These are phyloP conservation scores for Phasianus colchicus DNA, from an alignment of 2,113 vertebrate genomes.

Conservation along the genomic window DNA sequence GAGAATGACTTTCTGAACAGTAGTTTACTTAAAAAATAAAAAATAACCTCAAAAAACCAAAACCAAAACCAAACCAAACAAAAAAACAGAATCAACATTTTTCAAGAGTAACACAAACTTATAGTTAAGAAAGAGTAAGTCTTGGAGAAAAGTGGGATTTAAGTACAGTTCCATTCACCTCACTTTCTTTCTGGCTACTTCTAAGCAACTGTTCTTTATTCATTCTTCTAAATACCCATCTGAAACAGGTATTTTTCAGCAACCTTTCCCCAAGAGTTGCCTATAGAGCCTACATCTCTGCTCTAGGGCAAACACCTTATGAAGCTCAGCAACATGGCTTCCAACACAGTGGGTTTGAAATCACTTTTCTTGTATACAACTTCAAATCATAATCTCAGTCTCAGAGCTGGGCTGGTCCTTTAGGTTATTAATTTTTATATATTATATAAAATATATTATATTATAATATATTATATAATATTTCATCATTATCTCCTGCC, in stretches of 20 bases:
- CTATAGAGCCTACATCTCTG: background rate
- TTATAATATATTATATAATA: no score
- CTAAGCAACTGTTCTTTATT: background rate
- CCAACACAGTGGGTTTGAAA: no score
- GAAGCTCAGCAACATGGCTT: background rate
- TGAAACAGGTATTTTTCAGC: rapidly evolving
- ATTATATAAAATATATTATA: no score
- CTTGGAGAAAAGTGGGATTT: background rate
- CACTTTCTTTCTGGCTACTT: background rate
- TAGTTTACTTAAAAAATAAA: background rate
- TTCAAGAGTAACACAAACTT: background rate
- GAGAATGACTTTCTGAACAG: background rate
- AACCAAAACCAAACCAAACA: background rate
- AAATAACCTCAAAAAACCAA: no score
- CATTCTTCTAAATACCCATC: background rate
- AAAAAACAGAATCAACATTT: no score
- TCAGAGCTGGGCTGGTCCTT: background rate
- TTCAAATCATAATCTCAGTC: background rate
- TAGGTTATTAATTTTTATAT: background rate
- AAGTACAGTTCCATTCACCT: background rate
- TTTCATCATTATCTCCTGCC: background rate
- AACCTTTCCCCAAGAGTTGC: rapidly evolving
- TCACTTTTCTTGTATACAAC: background rate
- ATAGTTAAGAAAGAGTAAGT: rapidly evolving
- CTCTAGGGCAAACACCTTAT: rapidly evolving